Evolutionary conservation across 2,113 vertebrate species (phyloP).

Genomic region (Elanus axillaris): DNA sequence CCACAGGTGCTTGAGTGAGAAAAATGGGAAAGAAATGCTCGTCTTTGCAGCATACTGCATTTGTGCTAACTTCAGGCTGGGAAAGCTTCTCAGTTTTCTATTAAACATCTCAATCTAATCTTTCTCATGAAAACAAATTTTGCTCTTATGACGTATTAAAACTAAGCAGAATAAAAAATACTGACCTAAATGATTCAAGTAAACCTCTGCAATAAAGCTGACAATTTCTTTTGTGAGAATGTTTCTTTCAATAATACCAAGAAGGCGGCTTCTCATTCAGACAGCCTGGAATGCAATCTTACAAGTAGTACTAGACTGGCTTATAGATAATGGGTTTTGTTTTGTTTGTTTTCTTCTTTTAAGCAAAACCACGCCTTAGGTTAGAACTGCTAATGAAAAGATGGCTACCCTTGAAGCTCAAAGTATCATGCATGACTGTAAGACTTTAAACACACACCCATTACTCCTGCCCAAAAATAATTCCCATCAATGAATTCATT

Average conservation of each 20-base stretch:
- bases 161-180: neutral
- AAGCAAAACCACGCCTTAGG: neutral
- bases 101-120: neutral
- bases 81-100: neutral
- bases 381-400: neutral
- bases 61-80: neutral
- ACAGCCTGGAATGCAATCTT: neutral
- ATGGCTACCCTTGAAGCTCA: neutral
- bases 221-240: neutral
- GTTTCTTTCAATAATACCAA: neutral
- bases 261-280: neutral
- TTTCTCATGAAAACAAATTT: neutral
- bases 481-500: neutral
- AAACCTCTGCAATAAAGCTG: neutral
- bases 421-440: neutral
- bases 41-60: neutral
- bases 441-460: neutral
- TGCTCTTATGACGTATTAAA: neutral
- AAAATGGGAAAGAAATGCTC: neutral
- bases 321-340: neutral
- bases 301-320: rapidly evolving
- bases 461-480: neutral
- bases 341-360: neutral
- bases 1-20: neutral
- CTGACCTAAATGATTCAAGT: neutral